Percentiles rank a stretch among this genome's conserved stretches.
phyloP scores from a whole-genome alignment of 2,888 invertebrate species.

The Elegia similella region DNA sequence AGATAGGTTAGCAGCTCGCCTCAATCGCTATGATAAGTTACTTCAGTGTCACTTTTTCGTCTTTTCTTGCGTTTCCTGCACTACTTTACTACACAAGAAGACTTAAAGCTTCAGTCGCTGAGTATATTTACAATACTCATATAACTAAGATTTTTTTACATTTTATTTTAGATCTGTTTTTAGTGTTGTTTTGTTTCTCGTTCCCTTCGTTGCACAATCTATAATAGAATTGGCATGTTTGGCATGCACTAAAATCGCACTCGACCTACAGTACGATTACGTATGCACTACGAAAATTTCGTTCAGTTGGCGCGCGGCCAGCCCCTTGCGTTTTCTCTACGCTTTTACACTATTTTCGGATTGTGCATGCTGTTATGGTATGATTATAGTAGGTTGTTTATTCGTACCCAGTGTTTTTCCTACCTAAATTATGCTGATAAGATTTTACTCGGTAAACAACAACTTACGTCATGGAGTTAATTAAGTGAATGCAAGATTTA shows the following conservation, averaged over 20 bases:
- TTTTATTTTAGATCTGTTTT: not conserved
- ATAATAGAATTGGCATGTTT: constrained; percentile 1
- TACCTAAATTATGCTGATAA: constrained; percentile 19
- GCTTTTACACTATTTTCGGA: constrained; percentile 62
- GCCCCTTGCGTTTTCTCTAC: constrained; percentile 53
- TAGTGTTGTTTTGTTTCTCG: not conserved
- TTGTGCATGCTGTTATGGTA: constrained; percentile 56
- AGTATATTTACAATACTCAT: no score
- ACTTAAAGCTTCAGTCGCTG: no score
- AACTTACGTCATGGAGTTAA: constrained; percentile 22
- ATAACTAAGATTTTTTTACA: not conserved
- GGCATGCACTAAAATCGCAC: constrained; percentile 19
- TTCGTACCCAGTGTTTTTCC: constrained; percentile 26
- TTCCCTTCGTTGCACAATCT: not conserved
- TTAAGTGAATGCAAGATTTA: constrained; percentile 1
- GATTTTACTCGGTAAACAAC: constrained; percentile 10
- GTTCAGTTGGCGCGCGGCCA: constrained; percentile 56
- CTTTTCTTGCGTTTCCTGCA: no score
- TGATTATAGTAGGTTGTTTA: constrained; percentile 44
- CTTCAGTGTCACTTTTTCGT: no score
- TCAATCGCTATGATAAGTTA: no score
- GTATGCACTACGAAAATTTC: constrained; percentile 55
- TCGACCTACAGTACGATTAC: constrained; percentile 38
- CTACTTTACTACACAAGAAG: no score
- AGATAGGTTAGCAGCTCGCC: no score